Evolutionary conservation across 2,888 invertebrate species (phyloP).

Genomic region (Dynastes grantii): DNA sequence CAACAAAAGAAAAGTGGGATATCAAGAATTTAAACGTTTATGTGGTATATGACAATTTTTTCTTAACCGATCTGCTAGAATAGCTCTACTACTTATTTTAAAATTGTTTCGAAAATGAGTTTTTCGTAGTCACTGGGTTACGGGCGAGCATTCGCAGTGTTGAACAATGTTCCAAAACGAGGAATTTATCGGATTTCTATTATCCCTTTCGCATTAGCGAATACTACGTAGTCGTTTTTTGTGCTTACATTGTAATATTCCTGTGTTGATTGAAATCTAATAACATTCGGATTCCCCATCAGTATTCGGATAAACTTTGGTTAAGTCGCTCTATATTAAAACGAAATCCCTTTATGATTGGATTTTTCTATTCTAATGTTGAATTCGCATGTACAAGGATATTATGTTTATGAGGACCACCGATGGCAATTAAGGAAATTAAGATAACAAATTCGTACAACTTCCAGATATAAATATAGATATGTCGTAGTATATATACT

Average conservation of each 20-base stretch:
- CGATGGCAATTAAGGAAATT: background rate
- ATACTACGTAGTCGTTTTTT: constrained; percentile 16
- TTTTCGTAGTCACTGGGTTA: background rate
- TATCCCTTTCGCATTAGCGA: constrained; percentile 25
- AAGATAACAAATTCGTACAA: too few relatives aligned
- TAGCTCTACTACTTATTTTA: too few relatives aligned
- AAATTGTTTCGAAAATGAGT: too few relatives aligned
- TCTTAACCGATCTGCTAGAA: too few relatives aligned
- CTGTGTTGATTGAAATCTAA: constrained; percentile 40
- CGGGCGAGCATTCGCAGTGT: constrained; percentile 3
- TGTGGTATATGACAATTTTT: too few relatives aligned
- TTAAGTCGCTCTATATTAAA: constrained; percentile 37
- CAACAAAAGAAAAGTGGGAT: too few relatives aligned
- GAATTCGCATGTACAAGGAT: constrained; percentile 7
- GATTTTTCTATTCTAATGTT: background rate
- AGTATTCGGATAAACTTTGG: constrained; percentile 18
- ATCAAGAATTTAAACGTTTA: too few relatives aligned
- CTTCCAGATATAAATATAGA: too few relatives aligned
- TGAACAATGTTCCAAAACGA: constrained; percentile 14
- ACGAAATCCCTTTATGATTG: constrained; percentile 26
- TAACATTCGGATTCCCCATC: constrained; percentile 29
- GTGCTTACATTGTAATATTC: constrained; percentile 14
- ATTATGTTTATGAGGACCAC: background rate
- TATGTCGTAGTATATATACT: too few relatives aligned
- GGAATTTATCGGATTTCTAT: constrained; percentile 38